phyloP scores from a whole-genome alignment of 1,140 invertebrate genomes.

The Drosophila micromelanica region DNA sequence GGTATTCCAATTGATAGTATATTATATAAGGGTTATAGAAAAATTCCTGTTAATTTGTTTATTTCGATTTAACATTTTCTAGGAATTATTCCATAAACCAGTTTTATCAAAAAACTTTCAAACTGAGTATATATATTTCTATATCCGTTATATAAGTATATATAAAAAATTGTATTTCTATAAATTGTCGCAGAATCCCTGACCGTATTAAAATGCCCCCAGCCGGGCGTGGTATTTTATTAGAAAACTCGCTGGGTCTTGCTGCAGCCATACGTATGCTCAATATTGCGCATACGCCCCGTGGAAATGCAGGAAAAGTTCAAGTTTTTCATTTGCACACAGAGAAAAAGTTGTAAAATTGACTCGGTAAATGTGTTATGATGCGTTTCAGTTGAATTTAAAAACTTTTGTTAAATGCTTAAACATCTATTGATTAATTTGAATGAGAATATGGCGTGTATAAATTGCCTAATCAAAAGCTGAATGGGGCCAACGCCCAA shows the following conservation, averaged over 20 bases:
- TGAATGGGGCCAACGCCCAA: neutral
- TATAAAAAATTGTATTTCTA: no score
- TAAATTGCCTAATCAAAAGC: constrained; percentile 6
- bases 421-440: constrained; percentile 7
- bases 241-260: constrained; percentile 25
- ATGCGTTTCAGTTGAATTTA: neutral
- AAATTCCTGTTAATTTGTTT: no score
- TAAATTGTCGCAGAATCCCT: neutral
- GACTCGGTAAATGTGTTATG: neutral
- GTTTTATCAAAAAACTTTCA: no score
- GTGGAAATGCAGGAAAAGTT: neutral
- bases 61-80: no score
- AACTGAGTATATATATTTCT: no score
- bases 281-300: constrained; percentile 47
- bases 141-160: no score
- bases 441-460: constrained; percentile 1
- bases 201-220: neutral
- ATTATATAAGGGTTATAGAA: neutral
- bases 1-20: neutral
- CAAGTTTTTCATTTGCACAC: constrained; percentile 4
- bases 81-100: no score
- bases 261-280: constrained; percentile 26
- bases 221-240: constrained; percentile 21
- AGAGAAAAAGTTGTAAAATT: neutral
- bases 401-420: neutral